Base-by-base conservation (phyloP, 2,113 vertebrate species). In the Pseudorectes ferrugineus region DNA sequence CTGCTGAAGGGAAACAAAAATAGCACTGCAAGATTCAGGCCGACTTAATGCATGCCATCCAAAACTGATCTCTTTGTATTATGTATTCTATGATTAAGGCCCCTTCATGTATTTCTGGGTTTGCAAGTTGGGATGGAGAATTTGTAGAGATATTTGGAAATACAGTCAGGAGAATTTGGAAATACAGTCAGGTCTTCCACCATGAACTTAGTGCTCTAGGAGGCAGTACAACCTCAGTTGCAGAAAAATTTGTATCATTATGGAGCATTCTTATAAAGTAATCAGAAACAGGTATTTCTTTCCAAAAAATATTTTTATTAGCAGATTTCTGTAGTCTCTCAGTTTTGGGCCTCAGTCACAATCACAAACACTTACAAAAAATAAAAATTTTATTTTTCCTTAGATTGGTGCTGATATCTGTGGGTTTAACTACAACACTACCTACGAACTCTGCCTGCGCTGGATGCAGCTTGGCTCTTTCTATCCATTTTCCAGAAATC, bases 401-500 rank as follows among this genome's bases (percentile, higher is more conserved):
- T 96, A 99, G 99, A 98, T 99, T 1, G 99, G 98, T 40, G 99
- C 98, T 26, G 99, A 99, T 95, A 99, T 99, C 95, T 99, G 99
- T 92, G 98, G 98, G 23, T 99, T 99, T 97, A 98, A 98, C 85
- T 98, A 98, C 33, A 58, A 99, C 94, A 93, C 96, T 25, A 74
- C 81, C 28, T 99, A 99, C 0, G 98, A 99, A 87, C 97, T 99
- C 48, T 99, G 99, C 52, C 97, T 98, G 52, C 98, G 98, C 40
- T 99, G 99, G 98, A 99, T 98, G 98, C 99, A 99, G 95, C 98
- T 99, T 66, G 98, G 98, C 42, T 98, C 98, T 36, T 99, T 99
- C 97, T 99, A 99, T 94, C 98, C 99, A 35, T 99, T 99, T 96
- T 98, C 98, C 93, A 98, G 99, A 54, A 99, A 99, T 93, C 98